Percentiles rank a stretch among this genome's conserved stretches.
Conservation (phyloP, 1,140 invertebrate species). For the Zaprionus africanus region DNA sequence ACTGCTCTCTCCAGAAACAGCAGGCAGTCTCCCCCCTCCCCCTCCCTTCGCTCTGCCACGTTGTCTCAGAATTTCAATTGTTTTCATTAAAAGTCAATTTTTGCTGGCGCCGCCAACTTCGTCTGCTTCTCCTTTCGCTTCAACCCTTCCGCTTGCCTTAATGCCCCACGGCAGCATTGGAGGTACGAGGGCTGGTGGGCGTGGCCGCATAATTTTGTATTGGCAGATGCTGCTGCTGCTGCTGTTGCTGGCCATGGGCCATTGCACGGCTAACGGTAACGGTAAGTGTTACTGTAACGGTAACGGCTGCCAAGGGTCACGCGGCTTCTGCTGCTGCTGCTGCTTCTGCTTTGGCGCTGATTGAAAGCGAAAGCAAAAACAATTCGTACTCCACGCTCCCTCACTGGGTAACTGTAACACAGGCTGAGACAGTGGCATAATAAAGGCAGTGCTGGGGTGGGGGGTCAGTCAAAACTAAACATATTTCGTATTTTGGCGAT, state of each 20-base stretch:
- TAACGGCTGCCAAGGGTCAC: conserved; percentile 76
- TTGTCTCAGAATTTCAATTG: conserved; percentile 70
- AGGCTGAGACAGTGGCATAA: not conserved
- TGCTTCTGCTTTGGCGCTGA: conserved; percentile 41
- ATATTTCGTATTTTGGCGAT: not conserved
- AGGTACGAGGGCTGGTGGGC: not conserved
- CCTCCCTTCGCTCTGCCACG: not conserved
- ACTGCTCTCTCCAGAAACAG: not conserved
- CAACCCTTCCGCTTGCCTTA: conserved; percentile 55
- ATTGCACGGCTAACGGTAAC: conserved; percentile 60
- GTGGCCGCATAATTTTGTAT: conserved; percentile 74
- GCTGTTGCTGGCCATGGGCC: conserved; percentile 60
- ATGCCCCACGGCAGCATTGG: conserved; percentile 10
- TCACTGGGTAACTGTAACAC: not conserved
- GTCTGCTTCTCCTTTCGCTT: not conserved
- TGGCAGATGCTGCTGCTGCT: conserved; percentile 65
- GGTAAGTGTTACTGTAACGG: conserved; percentile 28
- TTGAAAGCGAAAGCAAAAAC: conserved; percentile 69
- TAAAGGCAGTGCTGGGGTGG: not conserved
- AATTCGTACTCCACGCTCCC: not conserved
- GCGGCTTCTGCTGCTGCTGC: not conserved
- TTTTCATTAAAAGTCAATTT: conserved; percentile 84
- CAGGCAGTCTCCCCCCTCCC: not conserved
- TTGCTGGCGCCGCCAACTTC: conserved; percentile 42
- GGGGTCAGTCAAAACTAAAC: not conserved